A percentile compares a stretch with the other conserved stretches of the same genome.
Evolutionary conservation across 2,888 invertebrate genomes (phyloP).

Genomic region (Steinernema hermaphroditum): DNA sequence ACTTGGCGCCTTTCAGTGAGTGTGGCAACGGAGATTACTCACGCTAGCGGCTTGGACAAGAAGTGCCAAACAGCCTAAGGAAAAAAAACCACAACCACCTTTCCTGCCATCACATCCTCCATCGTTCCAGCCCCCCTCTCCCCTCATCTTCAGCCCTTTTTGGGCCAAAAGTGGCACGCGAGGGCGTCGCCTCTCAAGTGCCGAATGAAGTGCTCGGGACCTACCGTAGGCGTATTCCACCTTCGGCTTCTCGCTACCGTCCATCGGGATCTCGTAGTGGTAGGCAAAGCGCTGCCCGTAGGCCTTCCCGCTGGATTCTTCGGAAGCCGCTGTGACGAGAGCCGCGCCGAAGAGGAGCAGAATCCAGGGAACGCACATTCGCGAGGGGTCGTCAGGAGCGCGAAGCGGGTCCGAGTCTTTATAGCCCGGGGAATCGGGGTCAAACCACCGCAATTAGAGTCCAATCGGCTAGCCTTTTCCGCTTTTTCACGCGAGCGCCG

Average conservation of each 20-base stretch:
- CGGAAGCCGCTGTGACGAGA: background rate
- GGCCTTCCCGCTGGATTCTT: conserved; percentile 2
- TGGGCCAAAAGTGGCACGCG: too few relatives aligned
- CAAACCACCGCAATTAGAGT: conserved; percentile 2
- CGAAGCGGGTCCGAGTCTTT: background rate
- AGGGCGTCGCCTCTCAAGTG: too few relatives aligned
- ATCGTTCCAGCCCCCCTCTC: too few relatives aligned
- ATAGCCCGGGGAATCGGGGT: conserved; percentile 9
- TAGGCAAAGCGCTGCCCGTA: conserved; percentile 27
- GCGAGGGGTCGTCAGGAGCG: background rate
- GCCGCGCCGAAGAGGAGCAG: background rate
- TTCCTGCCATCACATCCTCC: too few relatives aligned
- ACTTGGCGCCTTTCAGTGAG: too few relatives aligned
- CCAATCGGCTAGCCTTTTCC: conserved; percentile 26
- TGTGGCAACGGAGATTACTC: too few relatives aligned
- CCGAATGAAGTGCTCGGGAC: background rate
- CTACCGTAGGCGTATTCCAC: conserved; percentile 23
- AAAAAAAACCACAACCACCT: too few relatives aligned
- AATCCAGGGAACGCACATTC: conserved; percentile 19
- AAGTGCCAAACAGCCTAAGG: too few relatives aligned
- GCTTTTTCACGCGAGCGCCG: background rate
- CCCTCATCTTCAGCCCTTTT: too few relatives aligned
- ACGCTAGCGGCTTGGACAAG: too few relatives aligned
- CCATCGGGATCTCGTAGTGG: conserved; percentile 25
- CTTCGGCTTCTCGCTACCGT: conserved; percentile 22